Percentiles rank a stretch among this genome's conserved stretches.
Evolutionary conservation across 2,797 vertebrate genomes (phyloP).

Genomic region (Acipenser oxyrinchus): DNA sequence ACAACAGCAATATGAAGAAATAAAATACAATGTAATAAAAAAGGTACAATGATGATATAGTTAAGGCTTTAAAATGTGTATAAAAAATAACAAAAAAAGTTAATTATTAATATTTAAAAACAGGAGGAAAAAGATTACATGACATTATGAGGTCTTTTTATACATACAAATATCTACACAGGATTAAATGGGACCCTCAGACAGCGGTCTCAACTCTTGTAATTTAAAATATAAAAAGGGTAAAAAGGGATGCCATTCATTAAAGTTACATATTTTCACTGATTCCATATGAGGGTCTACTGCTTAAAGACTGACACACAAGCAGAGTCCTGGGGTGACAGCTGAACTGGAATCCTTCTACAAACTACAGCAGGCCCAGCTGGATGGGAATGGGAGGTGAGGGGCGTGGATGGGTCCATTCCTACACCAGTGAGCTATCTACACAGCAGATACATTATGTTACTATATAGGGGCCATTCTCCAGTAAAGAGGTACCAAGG

Average conservation of each 20-base stretch:
- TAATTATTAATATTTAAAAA: constrained; percentile 57
- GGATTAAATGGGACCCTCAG: constrained; percentile 42
- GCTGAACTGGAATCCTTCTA: too few species aligned
- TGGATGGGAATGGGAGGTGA: too few species aligned
- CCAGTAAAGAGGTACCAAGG: too few species aligned
- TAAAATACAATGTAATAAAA: constrained; percentile 57
- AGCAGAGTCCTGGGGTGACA: too few species aligned
- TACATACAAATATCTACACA: constrained; percentile 39
- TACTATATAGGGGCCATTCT: too few species aligned
- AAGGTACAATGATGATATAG: constrained; percentile 63
- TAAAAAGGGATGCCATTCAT: constrained; percentile 53
- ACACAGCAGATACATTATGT: too few species aligned
- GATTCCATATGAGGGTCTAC: constrained; percentile 9
- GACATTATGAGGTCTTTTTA: constrained; percentile 50
- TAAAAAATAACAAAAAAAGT: constrained; percentile 67
- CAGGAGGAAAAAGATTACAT: constrained; percentile 48
- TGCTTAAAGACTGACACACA: too few species aligned
- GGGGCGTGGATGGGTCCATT: too few species aligned
- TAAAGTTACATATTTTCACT: constrained; percentile 63
- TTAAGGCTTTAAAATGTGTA: constrained; percentile 88
- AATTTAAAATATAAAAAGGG: constrained; percentile 59
- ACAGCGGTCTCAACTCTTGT: constrained; percentile 54
- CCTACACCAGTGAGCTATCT: too few species aligned
- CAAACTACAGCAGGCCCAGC: too few species aligned
- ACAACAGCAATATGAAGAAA: constrained; percentile 74